phyloP scores from a whole-genome alignment of 2,113 vertebrate species.

The Entomyzon cyanotis region DNA sequence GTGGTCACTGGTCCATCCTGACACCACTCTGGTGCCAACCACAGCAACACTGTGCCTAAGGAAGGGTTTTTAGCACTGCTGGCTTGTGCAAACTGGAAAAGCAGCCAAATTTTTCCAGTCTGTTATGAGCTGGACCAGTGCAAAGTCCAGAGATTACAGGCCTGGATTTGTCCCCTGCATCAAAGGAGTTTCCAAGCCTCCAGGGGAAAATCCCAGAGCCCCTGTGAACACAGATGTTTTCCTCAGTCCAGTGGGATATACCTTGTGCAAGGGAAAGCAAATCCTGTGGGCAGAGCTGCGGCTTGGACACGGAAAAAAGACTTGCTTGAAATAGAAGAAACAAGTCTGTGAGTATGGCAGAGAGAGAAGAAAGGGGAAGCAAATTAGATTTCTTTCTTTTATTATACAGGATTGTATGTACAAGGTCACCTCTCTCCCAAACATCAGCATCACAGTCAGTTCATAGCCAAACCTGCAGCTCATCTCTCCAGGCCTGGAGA shows the following conservation, averaged over 20 bases:
- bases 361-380: neutral
- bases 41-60: neutral
- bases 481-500: constrained; percentile 41
- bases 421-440: constrained; percentile 59
- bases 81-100: neutral
- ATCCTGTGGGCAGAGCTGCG: neutral
- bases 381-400: constrained; percentile 52
- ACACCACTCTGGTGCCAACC: neutral
- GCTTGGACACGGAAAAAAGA: neutral
- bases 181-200: neutral
- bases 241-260: neutral
- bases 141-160: neutral
- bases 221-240: neutral
- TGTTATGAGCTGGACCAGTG: neutral
- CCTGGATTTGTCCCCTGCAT: neutral
- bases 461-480: constrained; percentile 52
- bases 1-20: neutral
- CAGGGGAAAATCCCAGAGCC: neutral
- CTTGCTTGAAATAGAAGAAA: neutral
- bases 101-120: neutral
- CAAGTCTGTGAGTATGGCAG: too few species aligned
- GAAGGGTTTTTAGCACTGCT: neutral
- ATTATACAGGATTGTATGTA: constrained; percentile 73
- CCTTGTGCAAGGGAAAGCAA: neutral
- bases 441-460: constrained; percentile 44